Percentiles rank a stretch among this genome's conserved stretches.
These are phyloP conservation scores for Euproctis similis DNA, from an alignment of 2,888 invertebrate genomes.

Conservation along the genomic window DNA sequence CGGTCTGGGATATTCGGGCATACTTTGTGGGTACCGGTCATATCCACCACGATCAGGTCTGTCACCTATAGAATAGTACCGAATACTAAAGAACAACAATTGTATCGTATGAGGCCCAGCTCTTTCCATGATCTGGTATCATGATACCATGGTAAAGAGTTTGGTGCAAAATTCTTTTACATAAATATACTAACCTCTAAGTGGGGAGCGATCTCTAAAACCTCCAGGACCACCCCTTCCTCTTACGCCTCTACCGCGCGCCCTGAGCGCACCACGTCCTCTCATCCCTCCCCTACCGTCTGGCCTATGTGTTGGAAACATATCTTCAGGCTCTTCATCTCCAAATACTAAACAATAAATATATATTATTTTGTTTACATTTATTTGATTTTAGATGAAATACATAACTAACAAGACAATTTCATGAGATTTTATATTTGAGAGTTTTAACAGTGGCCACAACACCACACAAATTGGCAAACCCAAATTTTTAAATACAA, in stretches of 20 bases:
- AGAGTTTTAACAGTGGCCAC: too few species aligned
- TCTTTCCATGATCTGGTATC: too few species aligned
- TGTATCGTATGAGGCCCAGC: too few species aligned
- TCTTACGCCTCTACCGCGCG: slow-evolving; percentile 27
- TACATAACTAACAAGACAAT: too few species aligned
- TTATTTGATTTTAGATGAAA: too few species aligned
- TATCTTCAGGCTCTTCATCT: too few species aligned
- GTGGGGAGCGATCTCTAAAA: slow-evolving; percentile 51
- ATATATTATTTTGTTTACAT: not conserved
- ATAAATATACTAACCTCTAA: slow-evolving; percentile 17
- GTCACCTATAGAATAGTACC: slow-evolving; percentile 23
- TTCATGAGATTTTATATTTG: too few species aligned
- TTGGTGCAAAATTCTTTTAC: not conserved
- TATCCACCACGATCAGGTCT: slow-evolving; percentile 49
- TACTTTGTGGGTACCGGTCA: slow-evolving; percentile 42
- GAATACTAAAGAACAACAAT: too few species aligned
- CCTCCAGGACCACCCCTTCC: slow-evolving; percentile 28
- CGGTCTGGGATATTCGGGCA: slow-evolving; percentile 50
- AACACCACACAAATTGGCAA: too few species aligned
- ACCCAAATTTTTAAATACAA: too few species aligned
- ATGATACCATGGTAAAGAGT: too few species aligned
- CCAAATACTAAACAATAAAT: too few species aligned
- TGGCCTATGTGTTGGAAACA: slow-evolving; percentile 15
- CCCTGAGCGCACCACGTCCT: slow-evolving; percentile 17
- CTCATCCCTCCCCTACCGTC: slow-evolving; percentile 15